Evolutionary conservation across 2,888 invertebrate species (phyloP).

Genomic region (Acronicta aceris): DNA sequence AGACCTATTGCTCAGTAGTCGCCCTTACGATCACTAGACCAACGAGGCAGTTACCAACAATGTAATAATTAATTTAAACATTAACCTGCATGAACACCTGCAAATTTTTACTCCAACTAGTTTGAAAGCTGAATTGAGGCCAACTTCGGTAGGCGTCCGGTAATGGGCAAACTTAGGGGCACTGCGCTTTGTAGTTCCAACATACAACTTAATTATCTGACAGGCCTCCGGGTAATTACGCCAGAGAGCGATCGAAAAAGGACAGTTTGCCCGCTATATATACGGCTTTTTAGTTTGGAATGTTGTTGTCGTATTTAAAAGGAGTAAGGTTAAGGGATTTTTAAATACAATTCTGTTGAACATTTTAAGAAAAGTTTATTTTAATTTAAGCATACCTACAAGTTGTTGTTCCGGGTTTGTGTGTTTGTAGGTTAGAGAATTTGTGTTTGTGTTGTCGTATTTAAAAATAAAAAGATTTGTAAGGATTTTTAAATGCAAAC

Average conservation of each 20-base stretch:
- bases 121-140: conserved; percentile 39
- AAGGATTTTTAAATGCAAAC: too few relatives aligned
- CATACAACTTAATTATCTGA: conserved; percentile 79
- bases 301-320: background rate
- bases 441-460: too few relatives aligned
- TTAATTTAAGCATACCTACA: too few relatives aligned
- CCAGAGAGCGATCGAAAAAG: conserved; percentile 49
- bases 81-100: conserved; percentile 23
- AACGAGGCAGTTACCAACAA: too few relatives aligned
- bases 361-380: too few relatives aligned
- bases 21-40: too few relatives aligned
- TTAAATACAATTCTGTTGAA: too few relatives aligned
- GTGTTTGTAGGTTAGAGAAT: too few relatives aligned
- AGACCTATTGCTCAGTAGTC: too few relatives aligned
- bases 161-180: conserved; percentile 74
- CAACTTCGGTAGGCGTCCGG: conserved; percentile 56
- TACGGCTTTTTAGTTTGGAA: background rate
- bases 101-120: conserved; percentile 34
- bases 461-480: too few relatives aligned
- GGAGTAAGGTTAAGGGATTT: too few relatives aligned
- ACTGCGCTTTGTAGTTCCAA: conserved; percentile 72
- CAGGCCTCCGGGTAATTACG: conserved; percentile 47
- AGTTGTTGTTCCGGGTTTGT: too few relatives aligned
- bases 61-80: background rate
- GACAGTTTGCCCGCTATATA: conserved; percentile 40